Evolutionary conservation across 2,797 vertebrate genomes (phyloP), one percentile per base, ranked within the genome.

Genomic region (Thripadectes ignobilis): DNA sequence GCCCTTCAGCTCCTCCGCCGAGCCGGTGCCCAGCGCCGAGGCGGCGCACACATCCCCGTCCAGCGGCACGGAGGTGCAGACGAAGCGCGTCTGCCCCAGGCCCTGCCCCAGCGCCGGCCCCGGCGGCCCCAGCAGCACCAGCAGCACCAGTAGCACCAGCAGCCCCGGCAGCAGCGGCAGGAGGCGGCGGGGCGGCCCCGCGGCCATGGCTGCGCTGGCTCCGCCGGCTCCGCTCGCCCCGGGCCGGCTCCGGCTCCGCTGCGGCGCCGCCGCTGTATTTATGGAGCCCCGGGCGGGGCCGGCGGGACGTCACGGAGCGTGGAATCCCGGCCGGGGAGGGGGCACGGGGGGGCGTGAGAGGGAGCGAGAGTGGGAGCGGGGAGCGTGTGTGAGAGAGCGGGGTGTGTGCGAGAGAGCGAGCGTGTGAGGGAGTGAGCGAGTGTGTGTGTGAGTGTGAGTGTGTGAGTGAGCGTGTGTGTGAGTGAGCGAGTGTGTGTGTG

Each of bases 61-160:
- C 98, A 98, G 98, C 30, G 99, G 99, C 96, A 99, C 99, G 80
- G 99, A 99, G 94, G 99, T 99, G 98, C 99, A 99, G 96, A 99
- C 98, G 96, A 99, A 99, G 89, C 99, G 99, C 61, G 99, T 99
- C 97, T 99, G 99, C 92, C 98, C 98, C 92, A 99, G 98, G 97
- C 99, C 98, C 97, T 99, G 99, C 46, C 98, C 98, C 63, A 97
- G 96, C 67, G 78, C 98, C 95, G 78, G 87, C 57, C 73, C 48
- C 66, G 49, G 89, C 97, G 88, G 88, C 97, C 51, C 59, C 97
- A 84, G 81, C 11, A 98, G 97, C 86, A 97, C 97, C 84, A 98
- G 97, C 97, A 55, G 61, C 97, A 83, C 59, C 97, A 84, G 81
- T 13, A 98, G 97, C 86, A 97, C 97, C 84, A 98, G 97, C 97